A percentile compares a stretch with the other conserved stretches of the same genome.
Conservation (phyloP, 2,797 vertebrate genomes). For the Hemitrygon akajei region DNA sequence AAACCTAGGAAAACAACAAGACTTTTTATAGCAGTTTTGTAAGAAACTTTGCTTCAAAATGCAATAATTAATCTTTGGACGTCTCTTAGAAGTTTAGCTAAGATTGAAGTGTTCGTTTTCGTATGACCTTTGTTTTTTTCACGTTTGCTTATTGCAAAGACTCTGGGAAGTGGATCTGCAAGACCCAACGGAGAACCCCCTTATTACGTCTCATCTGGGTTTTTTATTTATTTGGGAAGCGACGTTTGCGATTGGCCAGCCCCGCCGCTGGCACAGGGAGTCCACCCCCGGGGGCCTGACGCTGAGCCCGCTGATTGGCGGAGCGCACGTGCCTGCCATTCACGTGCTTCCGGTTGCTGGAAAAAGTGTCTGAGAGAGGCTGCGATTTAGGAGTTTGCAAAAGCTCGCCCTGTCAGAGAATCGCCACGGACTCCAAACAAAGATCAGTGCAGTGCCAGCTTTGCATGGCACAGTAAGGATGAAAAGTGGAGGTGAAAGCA, state of each 20-base stretch:
- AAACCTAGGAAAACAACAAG: background rate
- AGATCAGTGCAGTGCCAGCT: constrained; percentile 49
- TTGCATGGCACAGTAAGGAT: constrained; percentile 57
- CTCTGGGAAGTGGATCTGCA: constrained; percentile 40
- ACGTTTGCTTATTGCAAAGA: constrained; percentile 48
- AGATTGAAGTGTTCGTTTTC: constrained; percentile 45
- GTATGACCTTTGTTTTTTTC: constrained; percentile 39
- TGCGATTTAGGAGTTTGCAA: constrained; percentile 78
- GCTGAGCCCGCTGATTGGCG: constrained; percentile 62
- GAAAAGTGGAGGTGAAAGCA: constrained; percentile 57
- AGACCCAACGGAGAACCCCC: constrained; percentile 37
- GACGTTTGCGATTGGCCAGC: constrained; percentile 64
- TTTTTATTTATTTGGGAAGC: constrained; percentile 58
- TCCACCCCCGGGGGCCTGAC: constrained; percentile 33
- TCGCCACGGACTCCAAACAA: constrained; percentile 50
- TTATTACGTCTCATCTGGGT: constrained; percentile 46
- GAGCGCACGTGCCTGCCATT: constrained; percentile 67
- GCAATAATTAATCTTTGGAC: no score
- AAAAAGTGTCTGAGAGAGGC: constrained; percentile 60
- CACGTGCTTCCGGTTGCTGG: constrained; percentile 82
- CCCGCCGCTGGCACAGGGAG: constrained; percentile 58
- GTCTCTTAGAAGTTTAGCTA: background rate
- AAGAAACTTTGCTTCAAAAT: background rate
- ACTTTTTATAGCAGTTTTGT: background rate
- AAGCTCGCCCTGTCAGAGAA: constrained; percentile 72